Evolutionary conservation across 2,113 vertebrate genomes (phyloP).

Genomic region (Aramus guarauna): DNA sequence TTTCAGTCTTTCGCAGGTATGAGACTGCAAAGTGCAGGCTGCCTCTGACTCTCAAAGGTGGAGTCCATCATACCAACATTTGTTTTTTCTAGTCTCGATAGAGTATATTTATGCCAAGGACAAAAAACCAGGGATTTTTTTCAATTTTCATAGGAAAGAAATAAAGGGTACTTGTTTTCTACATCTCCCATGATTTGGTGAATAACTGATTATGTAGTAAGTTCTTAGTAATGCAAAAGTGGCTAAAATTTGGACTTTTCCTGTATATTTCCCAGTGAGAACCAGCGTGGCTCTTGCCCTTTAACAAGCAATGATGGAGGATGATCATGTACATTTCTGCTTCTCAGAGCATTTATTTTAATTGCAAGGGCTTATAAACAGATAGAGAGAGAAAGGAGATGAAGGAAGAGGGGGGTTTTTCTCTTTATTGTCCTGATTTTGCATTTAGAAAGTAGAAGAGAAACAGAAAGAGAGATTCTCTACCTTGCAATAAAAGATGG

Average conservation of each 20-base stretch:
- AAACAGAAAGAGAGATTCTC: conserved; percentile 70
- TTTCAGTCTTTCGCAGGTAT: background rate
- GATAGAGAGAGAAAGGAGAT: background rate
- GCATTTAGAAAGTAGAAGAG: background rate
- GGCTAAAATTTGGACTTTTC: background rate
- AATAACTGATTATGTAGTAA: background rate
- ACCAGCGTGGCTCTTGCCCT: background rate
- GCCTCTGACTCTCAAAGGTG: background rate
- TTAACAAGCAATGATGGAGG: background rate
- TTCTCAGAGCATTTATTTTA: conserved; percentile 16
- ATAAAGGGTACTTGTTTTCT: background rate
- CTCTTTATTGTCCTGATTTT: conserved; percentile 35
- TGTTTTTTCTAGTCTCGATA: background rate
- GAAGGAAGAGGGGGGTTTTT: background rate
- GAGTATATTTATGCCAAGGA: background rate
- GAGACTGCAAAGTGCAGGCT: background rate
- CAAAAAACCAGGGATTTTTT: background rate
- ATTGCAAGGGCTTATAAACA: conserved; percentile 3
- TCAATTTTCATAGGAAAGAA: background rate
- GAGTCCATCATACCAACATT: accelerated
- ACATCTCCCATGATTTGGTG: background rate
- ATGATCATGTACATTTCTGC: background rate
- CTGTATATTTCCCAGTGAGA: background rate
- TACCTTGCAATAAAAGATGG: conserved; percentile 85
- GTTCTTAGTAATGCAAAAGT: background rate